Evolutionary conservation across 2,888 invertebrate genomes (phyloP).

Genomic region (Drosophila dives): DNA sequence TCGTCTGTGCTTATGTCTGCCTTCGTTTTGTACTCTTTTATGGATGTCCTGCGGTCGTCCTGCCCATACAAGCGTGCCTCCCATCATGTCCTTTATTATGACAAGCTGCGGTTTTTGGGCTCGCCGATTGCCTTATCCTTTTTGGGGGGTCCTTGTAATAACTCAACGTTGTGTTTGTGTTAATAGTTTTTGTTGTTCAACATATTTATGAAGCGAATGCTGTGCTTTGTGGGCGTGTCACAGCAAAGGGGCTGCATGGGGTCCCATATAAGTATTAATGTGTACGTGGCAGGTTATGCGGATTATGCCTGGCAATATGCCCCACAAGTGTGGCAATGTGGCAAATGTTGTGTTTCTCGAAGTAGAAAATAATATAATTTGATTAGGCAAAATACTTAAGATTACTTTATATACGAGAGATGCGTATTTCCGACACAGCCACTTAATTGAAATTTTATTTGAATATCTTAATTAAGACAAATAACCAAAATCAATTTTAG

Average conservation of each 20-base stretch:
- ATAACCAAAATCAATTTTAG: neutral
- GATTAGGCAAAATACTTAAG: conserved; percentile 33
- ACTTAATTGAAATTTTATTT: neutral
- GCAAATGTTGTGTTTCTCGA: conserved; percentile 13
- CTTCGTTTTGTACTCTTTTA: conserved; percentile 46
- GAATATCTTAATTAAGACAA: neutral
- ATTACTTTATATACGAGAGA: neutral
- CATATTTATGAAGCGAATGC: conserved; percentile 61
- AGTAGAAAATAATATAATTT: conserved; percentile 21
- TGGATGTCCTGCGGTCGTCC: conserved; percentile 58
- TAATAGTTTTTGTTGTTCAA: conserved; percentile 71
- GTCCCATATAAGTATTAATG: conserved; percentile 5
- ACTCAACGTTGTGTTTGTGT: conserved; percentile 60
- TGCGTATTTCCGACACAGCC: neutral
- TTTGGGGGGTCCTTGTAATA: conserved; percentile 40
- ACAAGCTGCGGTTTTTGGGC: conserved; percentile 75
- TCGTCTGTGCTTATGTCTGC: conserved; percentile 39
- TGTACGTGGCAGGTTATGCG: conserved; percentile 51
- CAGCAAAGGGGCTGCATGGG: neutral
- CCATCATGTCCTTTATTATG: conserved; percentile 74
- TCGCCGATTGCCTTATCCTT: conserved; percentile 52
- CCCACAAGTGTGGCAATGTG: conserved; percentile 66
- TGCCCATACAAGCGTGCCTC: conserved; percentile 63
- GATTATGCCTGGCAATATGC: conserved; percentile 57
- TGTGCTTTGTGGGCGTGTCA: conserved; percentile 6